Base-by-base conservation (phyloP, 1,140 invertebrate genomes). In the Panulirus ornatus region DNA sequence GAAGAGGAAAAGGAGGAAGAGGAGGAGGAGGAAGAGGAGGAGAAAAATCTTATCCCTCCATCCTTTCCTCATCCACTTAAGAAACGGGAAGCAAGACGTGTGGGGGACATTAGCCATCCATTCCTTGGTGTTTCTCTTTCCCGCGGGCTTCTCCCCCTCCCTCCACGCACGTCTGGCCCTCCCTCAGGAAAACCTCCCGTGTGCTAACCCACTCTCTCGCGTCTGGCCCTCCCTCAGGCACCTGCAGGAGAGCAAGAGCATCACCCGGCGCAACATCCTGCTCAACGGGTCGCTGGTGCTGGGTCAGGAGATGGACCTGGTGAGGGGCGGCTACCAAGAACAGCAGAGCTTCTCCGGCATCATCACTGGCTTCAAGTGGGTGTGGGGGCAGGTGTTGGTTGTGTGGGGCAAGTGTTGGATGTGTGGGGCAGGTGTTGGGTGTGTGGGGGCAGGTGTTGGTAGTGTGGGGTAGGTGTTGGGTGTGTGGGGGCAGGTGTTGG, bases 341-440 rank as follows among this genome's bases (percentile, higher is more conserved):
- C 54, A 81, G 36, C 86, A 88, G 73, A 79, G 73, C 76, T 88
- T 88, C 40, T 88, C 71, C 22, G 86, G 86, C 5, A 51, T 51
- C 51, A 82, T 88, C 58, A 88, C 76, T 0, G 86, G 36, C n/a
- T 88, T 88, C 63, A 88, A 88, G 86, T 88, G 44, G 5, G 86
- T 86, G 44, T 51, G 14, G 51, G 51, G 9, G 8, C 51, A 22
- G n/a, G n/a, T n/a, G n/a, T n/a, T n/a, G n/a, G n/a, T n/a, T n/a
- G n/a, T n/a, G 51, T 58, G 8, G 6, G 22, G 51, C 8, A 19
- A 22, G 51, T 2, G 51, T 8, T 58, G 51, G 51, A 58, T 58
- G 16, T 8, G 51, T 58, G 51, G 2, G 70, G 36, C 6, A 34
- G 34, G 70, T 14, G 70, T 2, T 22, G 63, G 30, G 63, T 22